Percentiles rank a stretch among this genome's conserved stretches.
phyloP scores from a whole-genome alignment of 2,888 invertebrate genomes.

The Tenthredo distinguenda region DNA sequence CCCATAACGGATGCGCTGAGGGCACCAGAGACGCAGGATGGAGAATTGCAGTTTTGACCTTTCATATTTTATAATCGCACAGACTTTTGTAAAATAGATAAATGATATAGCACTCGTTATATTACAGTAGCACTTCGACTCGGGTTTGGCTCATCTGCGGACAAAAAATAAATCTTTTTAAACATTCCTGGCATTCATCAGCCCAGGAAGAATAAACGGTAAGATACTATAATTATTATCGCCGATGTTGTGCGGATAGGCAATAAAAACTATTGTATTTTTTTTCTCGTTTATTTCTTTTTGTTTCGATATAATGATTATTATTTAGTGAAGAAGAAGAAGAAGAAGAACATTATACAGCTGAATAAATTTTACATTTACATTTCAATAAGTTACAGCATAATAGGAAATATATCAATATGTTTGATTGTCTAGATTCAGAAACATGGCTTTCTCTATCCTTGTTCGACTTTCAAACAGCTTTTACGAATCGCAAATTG shows the following conservation, averaged over 20 bases:
- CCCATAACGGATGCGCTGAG: too few relatives aligned
- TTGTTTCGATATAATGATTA: constrained; percentile 4
- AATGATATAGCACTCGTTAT: not conserved
- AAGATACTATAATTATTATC: not conserved
- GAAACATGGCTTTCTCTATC: constrained; percentile 37
- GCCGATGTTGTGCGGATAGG: not conserved
- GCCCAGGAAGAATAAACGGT: not conserved
- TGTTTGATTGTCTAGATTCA: constrained; percentile 51
- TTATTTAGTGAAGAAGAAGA: not conserved
- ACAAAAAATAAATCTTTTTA: not conserved
- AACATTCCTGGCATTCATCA: not conserved
- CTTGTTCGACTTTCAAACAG: constrained; percentile 35
- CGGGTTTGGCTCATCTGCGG: not conserved
- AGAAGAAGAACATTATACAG: constrained; percentile 21
- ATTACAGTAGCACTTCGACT: not conserved
- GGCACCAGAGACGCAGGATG: not conserved
- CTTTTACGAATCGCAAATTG: constrained; percentile 9
- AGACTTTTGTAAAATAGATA: not conserved
- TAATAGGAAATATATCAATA: constrained; percentile 27
- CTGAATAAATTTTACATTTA: constrained; percentile 27
- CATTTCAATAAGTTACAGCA: constrained; percentile 25
- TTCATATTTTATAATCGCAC: not conserved
- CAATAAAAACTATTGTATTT: not conserved
- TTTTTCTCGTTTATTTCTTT: not conserved
- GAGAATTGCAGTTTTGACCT: not conserved